Percentiles rank a stretch among this genome's conserved stretches.
phyloP scores from a whole-genome alignment of 2,797 vertebrate genomes.

The Limosa lapponica region DNA sequence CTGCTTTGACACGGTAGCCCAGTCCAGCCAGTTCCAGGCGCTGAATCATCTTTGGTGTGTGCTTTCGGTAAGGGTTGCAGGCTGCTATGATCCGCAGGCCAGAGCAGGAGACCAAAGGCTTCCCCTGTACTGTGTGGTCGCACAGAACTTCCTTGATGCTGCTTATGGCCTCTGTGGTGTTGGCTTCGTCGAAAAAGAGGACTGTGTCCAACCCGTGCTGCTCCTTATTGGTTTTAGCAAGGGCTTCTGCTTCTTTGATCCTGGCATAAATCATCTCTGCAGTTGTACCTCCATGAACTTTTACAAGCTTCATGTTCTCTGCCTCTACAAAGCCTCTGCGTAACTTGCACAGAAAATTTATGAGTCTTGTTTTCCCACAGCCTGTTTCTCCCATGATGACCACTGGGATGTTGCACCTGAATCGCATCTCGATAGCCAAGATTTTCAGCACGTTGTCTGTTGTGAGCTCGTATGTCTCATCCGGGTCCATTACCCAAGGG shows the following conservation, averaged over 20 bases:
- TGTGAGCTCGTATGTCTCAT: constrained; percentile 94
- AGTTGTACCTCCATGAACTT: constrained; percentile 95
- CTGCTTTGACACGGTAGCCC: constrained; percentile 90
- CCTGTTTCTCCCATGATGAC: constrained; percentile 98
- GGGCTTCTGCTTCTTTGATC: constrained; percentile 84
- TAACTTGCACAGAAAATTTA: constrained; percentile 90
- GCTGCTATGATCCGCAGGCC: constrained; percentile 92
- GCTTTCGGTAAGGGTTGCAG: constrained; percentile 96
- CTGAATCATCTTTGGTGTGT: constrained; percentile 88
- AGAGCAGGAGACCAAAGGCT: constrained; percentile 68
- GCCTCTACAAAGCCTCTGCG: constrained; percentile 73
- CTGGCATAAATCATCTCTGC: constrained; percentile 86
- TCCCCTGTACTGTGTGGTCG: constrained; percentile 86
- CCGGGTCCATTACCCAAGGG: constrained; percentile 83
- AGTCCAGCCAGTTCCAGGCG: constrained; percentile 92
- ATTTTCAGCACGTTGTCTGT: constrained; percentile 95
- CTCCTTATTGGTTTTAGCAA: constrained; percentile 81
- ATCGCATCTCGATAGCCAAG: constrained; percentile 95
- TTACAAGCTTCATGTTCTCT: constrained; percentile 92
- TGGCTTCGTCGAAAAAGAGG: constrained; percentile 96
- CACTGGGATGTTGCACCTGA: constrained; percentile 95
- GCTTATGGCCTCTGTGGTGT: constrained; percentile 93
- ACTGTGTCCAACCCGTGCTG: constrained; percentile 85
- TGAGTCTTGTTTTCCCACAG: constrained; percentile 94
- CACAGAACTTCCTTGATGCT: constrained; percentile 96